Conservation (phyloP, 2,113 vertebrate genomes). For the Calyptomena viridis region DNA sequence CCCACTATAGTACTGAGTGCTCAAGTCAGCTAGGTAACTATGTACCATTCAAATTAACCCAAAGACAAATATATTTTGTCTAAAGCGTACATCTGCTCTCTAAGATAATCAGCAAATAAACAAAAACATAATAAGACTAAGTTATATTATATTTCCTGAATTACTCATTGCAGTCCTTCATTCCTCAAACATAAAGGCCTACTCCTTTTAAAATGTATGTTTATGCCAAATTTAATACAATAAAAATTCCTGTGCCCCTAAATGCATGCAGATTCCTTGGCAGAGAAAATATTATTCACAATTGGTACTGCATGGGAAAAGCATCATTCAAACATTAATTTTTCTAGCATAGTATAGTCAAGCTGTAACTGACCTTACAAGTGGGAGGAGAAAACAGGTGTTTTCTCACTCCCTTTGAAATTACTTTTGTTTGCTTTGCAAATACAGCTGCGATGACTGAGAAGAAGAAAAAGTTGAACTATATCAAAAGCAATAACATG, state of each 20-base stretch:
- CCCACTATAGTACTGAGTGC: not conserved
- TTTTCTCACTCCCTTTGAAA: not conserved
- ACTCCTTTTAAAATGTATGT: not conserved
- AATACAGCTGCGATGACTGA: not conserved
- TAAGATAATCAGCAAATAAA: not conserved
- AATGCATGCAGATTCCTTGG: not conserved
- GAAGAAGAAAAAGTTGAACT: not conserved
- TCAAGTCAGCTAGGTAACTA: not conserved
- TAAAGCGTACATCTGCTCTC: not conserved
- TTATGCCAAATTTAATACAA: not conserved
- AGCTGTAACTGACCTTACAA: not conserved
- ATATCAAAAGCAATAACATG: not conserved
- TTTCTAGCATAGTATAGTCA: not conserved
- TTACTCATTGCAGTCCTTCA: not conserved
- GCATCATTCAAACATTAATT: not conserved
- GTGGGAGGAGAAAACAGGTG: not conserved
- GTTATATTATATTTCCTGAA: not conserved
- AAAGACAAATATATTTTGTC: not conserved
- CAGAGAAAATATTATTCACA: not conserved
- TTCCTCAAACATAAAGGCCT: not conserved
- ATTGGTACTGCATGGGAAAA: not conserved
- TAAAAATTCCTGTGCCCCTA: not conserved
- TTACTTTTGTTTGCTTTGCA: not conserved
- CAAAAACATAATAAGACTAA: not conserved
- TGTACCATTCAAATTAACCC: not conserved